Evolutionary conservation across 2,888 invertebrate genomes (phyloP).

Genomic region (Yponomeuta plumbellus): DNA sequence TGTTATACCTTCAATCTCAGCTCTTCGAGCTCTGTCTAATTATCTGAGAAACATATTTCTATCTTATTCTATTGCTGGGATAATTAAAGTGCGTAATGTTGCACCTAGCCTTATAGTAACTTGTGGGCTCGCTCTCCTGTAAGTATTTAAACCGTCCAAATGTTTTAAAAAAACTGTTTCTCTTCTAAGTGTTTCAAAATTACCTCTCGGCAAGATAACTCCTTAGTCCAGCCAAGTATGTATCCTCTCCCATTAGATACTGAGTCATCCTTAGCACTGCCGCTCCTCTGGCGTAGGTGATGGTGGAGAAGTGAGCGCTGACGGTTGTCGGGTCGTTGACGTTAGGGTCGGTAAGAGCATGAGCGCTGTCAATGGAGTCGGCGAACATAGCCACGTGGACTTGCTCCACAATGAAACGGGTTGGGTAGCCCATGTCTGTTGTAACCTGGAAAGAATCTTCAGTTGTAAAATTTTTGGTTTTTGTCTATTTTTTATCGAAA

Average conservation of each 20-base stretch:
- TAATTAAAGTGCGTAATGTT: too few relatives aligned
- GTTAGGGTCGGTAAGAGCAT: constrained; percentile 73
- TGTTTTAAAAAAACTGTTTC: too few relatives aligned
- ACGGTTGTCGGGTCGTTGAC: constrained; percentile 78
- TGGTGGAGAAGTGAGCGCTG: constrained; percentile 78
- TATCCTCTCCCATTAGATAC: constrained; percentile 71
- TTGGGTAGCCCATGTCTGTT: constrained; percentile 49
- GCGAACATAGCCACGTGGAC: constrained; percentile 77
- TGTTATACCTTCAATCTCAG: too few relatives aligned
- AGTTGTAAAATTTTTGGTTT: not conserved
- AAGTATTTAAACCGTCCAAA: too few relatives aligned
- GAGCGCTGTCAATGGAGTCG: constrained; percentile 75
- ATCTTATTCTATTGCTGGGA: too few relatives aligned
- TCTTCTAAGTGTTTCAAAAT: not conserved
- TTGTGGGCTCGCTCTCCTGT: too few relatives aligned
- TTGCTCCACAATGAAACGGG: constrained; percentile 81
- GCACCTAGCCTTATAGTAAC: too few relatives aligned
- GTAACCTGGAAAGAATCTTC: constrained; percentile 38
- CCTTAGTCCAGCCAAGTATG: constrained; percentile 72
- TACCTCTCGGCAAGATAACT: constrained; percentile 73
- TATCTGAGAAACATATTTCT: too few relatives aligned
- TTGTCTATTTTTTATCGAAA: too few relatives aligned
- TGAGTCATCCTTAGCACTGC: constrained; percentile 81
- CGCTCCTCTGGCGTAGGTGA: constrained; percentile 82
- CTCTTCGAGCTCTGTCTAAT: too few relatives aligned